Conservation (phyloP, 1,140 invertebrate species). For the Brachionus asplanchnoidis region DNA sequence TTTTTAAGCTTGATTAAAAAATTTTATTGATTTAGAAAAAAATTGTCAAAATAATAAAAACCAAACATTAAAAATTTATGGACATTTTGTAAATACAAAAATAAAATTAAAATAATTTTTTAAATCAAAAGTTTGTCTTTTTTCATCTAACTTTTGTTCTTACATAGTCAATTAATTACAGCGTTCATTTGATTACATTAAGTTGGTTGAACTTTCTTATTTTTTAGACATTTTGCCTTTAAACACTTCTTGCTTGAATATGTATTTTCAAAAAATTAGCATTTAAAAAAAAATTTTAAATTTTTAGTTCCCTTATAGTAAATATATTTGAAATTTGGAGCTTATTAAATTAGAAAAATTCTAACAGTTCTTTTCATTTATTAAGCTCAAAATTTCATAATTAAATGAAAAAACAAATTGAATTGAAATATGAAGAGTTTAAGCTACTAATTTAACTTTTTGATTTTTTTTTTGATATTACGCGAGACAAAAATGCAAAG, state of each 20-base stretch:
- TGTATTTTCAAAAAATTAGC: neutral
- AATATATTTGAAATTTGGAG: no score
- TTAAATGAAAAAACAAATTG: neutral
- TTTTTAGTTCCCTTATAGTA: no score
- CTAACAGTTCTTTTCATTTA: neutral
- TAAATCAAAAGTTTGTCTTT: no score
- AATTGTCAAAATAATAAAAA: no score
- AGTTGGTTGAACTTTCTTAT: neutral
- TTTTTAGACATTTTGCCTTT: neutral
- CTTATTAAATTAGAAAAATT: neutral
- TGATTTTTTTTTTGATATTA: neutral
- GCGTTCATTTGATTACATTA: neutral
- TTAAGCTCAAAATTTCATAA: neutral
- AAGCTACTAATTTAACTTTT: neutral
- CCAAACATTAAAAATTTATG: no score
- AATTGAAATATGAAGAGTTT: neutral
- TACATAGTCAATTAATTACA: no score
- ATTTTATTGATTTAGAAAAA: no score
- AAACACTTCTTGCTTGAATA: neutral
- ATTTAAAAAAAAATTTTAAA: no score
- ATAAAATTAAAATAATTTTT: no score
- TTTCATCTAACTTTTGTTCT: no score
- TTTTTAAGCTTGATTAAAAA: no score
- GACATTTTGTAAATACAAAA: no score
- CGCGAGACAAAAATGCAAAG: neutral